Evolutionary conservation across 2,888 invertebrate species (phyloP).

Genomic region (Eupithecia tripunctaria): DNA sequence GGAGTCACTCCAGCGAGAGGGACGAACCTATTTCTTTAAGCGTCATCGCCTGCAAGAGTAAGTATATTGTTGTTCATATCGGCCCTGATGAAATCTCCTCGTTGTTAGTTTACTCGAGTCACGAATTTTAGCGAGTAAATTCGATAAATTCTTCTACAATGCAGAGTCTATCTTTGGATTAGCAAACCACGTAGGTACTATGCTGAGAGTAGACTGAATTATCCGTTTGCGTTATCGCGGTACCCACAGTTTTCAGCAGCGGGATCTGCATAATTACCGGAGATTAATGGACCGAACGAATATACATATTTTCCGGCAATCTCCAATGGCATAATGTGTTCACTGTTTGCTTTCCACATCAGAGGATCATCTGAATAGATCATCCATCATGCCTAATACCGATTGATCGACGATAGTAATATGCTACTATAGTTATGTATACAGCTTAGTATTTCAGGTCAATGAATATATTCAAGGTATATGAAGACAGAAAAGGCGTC

Average conservation of each 20-base stretch:
- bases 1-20: neutral
- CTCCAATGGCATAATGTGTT: conserved; percentile 1
- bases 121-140: neutral
- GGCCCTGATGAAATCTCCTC: neutral
- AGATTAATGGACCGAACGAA: conserved; percentile 24
- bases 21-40: neutral
- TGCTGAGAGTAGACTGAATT: conserved; percentile 12
- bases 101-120: neutral
- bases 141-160: neutral
- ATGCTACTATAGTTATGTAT: neutral
- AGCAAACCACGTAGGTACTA: neutral
- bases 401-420: neutral
- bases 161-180: conserved; percentile 9
- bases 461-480: conserved; percentile 12
- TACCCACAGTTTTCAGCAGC: conserved; percentile 10
- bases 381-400: conserved; percentile 3
- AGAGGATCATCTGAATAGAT: neutral
- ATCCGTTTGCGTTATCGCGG: conserved; percentile 18
- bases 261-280: conserved; percentile 22
- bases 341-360: neutral
- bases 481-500: conserved; percentile 3
- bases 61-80: neutral
- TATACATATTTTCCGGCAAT: conserved; percentile 6
- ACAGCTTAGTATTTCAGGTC: neutral
- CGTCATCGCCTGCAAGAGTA: neutral